These are phyloP conservation scores for Lumbricus terrestris DNA, from an alignment of 2,888 invertebrate genomes.

Conservation along the genomic window DNA sequence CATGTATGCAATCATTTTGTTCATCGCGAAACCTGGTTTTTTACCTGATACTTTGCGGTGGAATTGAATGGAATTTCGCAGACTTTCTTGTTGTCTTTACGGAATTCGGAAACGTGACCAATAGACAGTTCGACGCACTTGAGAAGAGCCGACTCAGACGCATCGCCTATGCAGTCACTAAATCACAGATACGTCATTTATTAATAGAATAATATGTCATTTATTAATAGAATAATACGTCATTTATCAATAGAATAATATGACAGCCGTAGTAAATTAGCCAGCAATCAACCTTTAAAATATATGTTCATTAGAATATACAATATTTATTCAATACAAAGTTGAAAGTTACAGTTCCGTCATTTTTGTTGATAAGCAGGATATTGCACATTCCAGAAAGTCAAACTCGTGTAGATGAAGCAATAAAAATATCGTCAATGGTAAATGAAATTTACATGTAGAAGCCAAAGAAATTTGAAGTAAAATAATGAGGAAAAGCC, in stretches of 20 bases:
- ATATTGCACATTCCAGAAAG: too few relatives aligned
- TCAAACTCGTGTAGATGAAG: too few relatives aligned
- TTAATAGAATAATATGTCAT: not conserved
- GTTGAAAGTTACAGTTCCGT: too few relatives aligned
- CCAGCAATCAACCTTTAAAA: too few relatives aligned
- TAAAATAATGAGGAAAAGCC: too few relatives aligned
- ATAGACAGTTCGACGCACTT: slow-evolving; percentile 59
- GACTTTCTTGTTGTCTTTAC: slow-evolving; percentile 56
- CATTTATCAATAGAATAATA: too few relatives aligned
- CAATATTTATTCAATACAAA: not conserved
- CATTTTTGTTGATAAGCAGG: too few relatives aligned
- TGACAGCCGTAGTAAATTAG: not conserved
- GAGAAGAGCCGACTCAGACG: slow-evolving; percentile 61
- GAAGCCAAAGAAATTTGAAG: too few relatives aligned
- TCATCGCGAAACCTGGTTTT: not conserved
- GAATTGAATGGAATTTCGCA: slow-evolving; percentile 63
- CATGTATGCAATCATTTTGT: too few relatives aligned
- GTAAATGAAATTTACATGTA: too few relatives aligned
- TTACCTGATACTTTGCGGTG: slow-evolving; percentile 61
- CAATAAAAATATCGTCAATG: too few relatives aligned
- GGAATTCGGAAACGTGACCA: slow-evolving; percentile 53
- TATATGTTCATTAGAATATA: not conserved
- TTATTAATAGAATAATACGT: not conserved
- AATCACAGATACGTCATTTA: slow-evolving; percentile 17
- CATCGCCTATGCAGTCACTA: slow-evolving; percentile 62